Percentiles rank a stretch among this genome's conserved stretches.
Conservation (phyloP, 2,113 vertebrate species). For the Trichechus manatus region DNA sequence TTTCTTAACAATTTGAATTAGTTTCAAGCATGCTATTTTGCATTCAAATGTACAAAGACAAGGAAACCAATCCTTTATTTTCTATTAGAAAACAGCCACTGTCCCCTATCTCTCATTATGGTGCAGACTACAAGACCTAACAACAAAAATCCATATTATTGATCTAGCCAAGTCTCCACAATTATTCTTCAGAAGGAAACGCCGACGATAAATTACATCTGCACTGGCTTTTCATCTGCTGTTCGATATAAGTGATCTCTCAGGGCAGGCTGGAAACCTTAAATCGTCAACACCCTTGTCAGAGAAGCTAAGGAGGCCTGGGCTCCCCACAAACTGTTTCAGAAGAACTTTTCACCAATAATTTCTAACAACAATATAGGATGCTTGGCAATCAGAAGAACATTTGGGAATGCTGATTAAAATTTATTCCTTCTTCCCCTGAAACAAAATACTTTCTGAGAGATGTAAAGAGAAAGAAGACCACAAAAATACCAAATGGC, state of each 20-base stretch:
- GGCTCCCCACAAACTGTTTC: slow-evolving; percentile 90
- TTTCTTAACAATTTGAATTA: slow-evolving; percentile 91
- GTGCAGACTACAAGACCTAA: slow-evolving; percentile 97
- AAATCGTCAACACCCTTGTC: slow-evolving; percentile 94
- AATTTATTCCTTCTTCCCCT: slow-evolving; percentile 80
- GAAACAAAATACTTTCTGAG: slow-evolving; percentile 52
- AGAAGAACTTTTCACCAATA: slow-evolving; percentile 89
- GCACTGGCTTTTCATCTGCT: slow-evolving; percentile 98
- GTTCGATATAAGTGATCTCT: slow-evolving; percentile 94
- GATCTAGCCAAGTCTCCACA: slow-evolving; percentile 98
- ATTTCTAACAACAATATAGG: slow-evolving; percentile 85
- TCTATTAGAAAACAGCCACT: slow-evolving; percentile 94
- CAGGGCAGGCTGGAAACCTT: slow-evolving; percentile 91
- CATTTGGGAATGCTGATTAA: slow-evolving; percentile 79
- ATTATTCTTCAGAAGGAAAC: slow-evolving; percentile 99
- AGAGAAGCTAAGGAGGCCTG: slow-evolving; percentile 91
- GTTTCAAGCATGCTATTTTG: slow-evolving; percentile 91
- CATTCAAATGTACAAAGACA: slow-evolving; percentile 92
- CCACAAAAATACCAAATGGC: slow-evolving; percentile 21
- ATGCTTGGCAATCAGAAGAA: slow-evolving; percentile 83
- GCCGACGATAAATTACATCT: slow-evolving; percentile 99
- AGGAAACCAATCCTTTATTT: slow-evolving; percentile 93
- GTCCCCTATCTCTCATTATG: slow-evolving; percentile 97
- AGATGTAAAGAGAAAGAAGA: slow-evolving; percentile 63
- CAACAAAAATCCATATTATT: slow-evolving; percentile 99